Percentiles rank a stretch among this genome's conserved stretches.
Evolutionary conservation across 2,113 vertebrate genomes (phyloP).

Genomic region (Megaceryle torquata): DNA sequence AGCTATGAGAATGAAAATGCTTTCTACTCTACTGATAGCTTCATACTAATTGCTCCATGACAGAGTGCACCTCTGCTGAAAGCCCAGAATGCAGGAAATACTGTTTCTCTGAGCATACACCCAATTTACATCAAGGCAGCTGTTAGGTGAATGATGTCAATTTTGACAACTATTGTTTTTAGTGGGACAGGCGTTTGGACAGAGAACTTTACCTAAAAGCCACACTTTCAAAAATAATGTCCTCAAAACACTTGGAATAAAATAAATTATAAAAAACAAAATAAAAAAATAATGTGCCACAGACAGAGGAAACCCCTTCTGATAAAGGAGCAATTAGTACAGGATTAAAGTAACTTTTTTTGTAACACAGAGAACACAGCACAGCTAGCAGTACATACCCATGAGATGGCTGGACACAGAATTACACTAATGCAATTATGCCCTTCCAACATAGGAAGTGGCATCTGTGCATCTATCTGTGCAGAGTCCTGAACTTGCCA

Average conservation of each 20-base stretch:
- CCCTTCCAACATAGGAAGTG: background rate
- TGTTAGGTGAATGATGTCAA: background rate
- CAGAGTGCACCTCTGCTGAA: background rate
- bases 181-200: background rate
- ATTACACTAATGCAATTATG: background rate
- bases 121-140: background rate
- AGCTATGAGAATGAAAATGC: background rate
- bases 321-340: background rate
- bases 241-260: background rate
- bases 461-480: background rate
- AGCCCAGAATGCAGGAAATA: background rate
- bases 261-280: background rate
- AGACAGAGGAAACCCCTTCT: background rate
- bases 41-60: background rate
- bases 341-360: background rate
- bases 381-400: background rate
- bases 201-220: background rate
- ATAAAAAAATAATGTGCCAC: background rate
- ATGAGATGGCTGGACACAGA: background rate
- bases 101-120: background rate
- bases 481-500: background rate
- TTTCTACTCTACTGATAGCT: background rate
- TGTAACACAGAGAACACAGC: background rate
- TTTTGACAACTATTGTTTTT: background rate
- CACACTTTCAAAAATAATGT: background rate